A percentile compares a stretch with the other conserved stretches of the same genome.
Conservation (phyloP, 2,113 vertebrate species). For the Varanus komodoensis region DNA sequence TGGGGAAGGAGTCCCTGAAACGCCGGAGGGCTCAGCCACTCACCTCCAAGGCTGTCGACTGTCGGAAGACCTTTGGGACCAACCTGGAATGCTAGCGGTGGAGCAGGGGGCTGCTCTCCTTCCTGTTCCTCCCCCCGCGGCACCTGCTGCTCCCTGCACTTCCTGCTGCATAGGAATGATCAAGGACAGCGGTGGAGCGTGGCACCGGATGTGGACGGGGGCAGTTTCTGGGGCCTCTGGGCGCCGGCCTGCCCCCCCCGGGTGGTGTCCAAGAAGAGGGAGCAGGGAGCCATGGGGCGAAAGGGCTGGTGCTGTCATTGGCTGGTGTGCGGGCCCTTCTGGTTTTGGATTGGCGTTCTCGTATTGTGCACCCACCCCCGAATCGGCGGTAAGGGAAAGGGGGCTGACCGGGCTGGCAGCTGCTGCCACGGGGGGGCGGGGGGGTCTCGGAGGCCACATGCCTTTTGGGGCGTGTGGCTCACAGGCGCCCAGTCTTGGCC, state of each 20-base stretch:
- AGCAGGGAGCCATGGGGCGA: neutral
- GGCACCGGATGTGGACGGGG: neutral
- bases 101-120: neutral
- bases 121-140: neutral
- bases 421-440: too few relatives aligned
- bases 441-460: neutral
- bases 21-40: slow-evolving; percentile 84
- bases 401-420: too few relatives aligned
- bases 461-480: neutral
- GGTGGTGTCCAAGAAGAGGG: neutral
- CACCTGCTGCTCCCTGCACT: neutral
- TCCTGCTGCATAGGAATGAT: neutral
- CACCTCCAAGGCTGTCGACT: slow-evolving; percentile 87
- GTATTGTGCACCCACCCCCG: too few relatives aligned
- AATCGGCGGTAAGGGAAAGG: accelerated
- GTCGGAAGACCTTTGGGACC: slow-evolving; percentile 88
- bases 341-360: too few relatives aligned
- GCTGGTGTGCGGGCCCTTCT: neutral
- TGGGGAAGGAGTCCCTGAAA: slow-evolving; percentile 85
- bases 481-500: neutral
- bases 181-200: slow-evolving; percentile 3
- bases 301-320: neutral
- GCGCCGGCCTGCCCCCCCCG: neutral
- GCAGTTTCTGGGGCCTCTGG: neutral
- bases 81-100: slow-evolving; percentile 84